These are phyloP conservation scores for Euplexia lucipara DNA, from an alignment of 2,888 invertebrate genomes.

Conservation along the genomic window DNA sequence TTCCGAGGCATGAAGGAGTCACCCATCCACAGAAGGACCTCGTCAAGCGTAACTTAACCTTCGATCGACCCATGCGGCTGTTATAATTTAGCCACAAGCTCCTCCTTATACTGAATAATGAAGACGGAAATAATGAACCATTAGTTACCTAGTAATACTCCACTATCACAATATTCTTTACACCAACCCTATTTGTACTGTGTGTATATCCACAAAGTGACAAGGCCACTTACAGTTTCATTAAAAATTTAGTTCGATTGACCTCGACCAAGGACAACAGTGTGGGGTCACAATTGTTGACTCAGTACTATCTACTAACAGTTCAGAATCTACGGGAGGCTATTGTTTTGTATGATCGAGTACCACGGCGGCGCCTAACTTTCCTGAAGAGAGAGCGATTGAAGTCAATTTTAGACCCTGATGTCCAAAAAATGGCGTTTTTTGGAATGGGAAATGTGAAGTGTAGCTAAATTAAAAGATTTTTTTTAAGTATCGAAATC, in stretches of 20 bases:
- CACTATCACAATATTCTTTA: slow-evolving; percentile 38
- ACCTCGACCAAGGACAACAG: slow-evolving; percentile 30
- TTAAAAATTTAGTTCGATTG: slow-evolving; percentile 44
- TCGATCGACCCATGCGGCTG: too few relatives aligned
- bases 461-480: too few relatives aligned
- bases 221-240: slow-evolving; percentile 45
- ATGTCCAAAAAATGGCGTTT: too few relatives aligned
- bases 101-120: slow-evolving; percentile 19
- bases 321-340: slow-evolving; percentile 19
- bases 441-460: slow-evolving; percentile 19
- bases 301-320: slow-evolving; percentile 22
- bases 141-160: slow-evolving; percentile 19
- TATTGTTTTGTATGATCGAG: slow-evolving; percentile 35
- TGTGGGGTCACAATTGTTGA: slow-evolving; percentile 38
- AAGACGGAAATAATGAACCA: slow-evolving; percentile 22
- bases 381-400: slow-evolving; percentile 32
- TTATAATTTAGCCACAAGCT: too few relatives aligned
- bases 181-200: slow-evolving; percentile 11
- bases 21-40: too few relatives aligned
- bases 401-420: slow-evolving; percentile 5
- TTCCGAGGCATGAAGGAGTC: not conserved
- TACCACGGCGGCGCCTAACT: slow-evolving; percentile 18
- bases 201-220: slow-evolving; percentile 11
- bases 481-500: too few relatives aligned
- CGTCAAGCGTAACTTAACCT: too few relatives aligned